Percentiles rank a stretch among this genome's conserved stretches.
Conservation (phyloP, 2,113 vertebrate genomes). For the Narcine bancroftii region DNA sequence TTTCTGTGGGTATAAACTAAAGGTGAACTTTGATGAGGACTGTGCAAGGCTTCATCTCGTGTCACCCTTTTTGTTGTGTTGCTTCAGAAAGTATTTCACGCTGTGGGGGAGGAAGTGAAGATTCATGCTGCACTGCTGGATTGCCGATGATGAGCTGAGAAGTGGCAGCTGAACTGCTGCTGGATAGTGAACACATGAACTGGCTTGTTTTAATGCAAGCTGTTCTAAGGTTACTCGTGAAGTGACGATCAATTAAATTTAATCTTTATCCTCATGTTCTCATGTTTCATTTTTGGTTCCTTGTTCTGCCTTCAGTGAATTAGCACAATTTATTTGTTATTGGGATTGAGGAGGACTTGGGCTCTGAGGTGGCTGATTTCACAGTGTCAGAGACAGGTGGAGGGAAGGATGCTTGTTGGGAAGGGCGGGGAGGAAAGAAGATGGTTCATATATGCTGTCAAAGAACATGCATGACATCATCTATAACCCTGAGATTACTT, state of each 20-base stretch:
- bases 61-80: neutral
- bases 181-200: neutral
- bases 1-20: neutral
- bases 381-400: too few relatives aligned
- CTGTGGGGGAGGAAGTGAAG: neutral
- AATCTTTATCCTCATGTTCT: neutral
- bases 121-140: neutral
- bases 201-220: neutral
- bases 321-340: too few relatives aligned
- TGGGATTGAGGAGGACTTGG: too few relatives aligned
- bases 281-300: neutral
- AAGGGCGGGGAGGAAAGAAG: too few relatives aligned
- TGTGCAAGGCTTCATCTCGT: neutral
- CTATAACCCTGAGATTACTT: too few relatives aligned
- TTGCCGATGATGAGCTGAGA: neutral
- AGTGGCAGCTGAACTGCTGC: constrained; percentile 4
- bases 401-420: too few relatives aligned
- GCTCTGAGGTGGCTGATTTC: too few relatives aligned
- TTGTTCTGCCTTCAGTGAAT: neutral
- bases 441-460: too few relatives aligned
- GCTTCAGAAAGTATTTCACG: neutral
- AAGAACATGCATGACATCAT: too few relatives aligned
- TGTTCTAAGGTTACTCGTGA: neutral
- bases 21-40: neutral
- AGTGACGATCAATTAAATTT: neutral